phyloP scores from a whole-genome alignment of 2,113 vertebrate species.

The Cebidichthys violaceus region DNA sequence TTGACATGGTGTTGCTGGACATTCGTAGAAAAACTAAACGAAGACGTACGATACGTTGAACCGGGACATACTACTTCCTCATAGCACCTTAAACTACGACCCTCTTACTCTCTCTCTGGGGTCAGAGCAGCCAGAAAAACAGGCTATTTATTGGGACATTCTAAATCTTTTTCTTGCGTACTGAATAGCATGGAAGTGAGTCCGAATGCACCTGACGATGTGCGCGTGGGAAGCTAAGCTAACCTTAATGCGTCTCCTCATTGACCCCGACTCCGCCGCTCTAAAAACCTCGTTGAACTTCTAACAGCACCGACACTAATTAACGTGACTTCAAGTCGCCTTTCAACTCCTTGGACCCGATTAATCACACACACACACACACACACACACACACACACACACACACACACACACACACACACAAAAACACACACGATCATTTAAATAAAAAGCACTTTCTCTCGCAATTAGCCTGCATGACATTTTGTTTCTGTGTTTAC shows the following conservation, averaged over 20 bases:
- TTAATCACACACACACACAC: conserved; percentile 39
- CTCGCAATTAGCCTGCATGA: conserved; percentile 42
- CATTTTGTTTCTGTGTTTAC: conserved; percentile 53
- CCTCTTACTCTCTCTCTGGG: no score
- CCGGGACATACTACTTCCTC: no score
- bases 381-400: conserved; percentile 27
- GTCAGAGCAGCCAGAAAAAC: no score
- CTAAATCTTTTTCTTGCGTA: no score
- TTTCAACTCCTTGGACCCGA: conserved; percentile 39
- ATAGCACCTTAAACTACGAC: no score
- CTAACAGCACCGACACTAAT: conserved; percentile 12
- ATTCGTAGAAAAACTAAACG: no score
- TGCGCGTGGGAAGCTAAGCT: background rate
- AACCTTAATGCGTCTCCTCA: background rate
- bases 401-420: conserved; percentile 5
- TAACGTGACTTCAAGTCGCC: conserved; percentile 37
- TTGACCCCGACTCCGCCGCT: conserved; percentile 6
- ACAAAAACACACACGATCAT: conserved; percentile 24
- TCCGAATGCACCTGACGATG: no score
- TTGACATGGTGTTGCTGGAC: no score
- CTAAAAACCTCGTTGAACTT: conserved; percentile 1
- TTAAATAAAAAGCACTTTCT: conserved; percentile 41
- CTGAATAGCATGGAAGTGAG: background rate
- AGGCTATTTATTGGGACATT: no score
- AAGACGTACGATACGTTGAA: no score